Conservation (phyloP, 2,113 vertebrate genomes). For the Apus apus region DNA sequence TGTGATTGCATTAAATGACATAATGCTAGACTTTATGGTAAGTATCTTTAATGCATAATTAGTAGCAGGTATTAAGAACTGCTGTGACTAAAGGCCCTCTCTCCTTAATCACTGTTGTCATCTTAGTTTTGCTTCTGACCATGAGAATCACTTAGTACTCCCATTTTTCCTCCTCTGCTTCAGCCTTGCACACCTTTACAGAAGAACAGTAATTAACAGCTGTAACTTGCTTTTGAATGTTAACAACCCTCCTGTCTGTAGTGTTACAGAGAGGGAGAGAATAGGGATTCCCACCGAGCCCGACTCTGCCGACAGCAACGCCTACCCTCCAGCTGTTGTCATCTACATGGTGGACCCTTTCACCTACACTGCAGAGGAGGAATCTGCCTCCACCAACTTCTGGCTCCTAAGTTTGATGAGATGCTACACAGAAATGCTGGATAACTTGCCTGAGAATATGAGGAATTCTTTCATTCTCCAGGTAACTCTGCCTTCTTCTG, state of each 20-base stretch:
- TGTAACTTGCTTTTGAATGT: not conserved
- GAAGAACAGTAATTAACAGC: rapidly evolving
- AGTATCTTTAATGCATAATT: not conserved
- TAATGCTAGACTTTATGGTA: not conserved
- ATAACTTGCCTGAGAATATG: slow-evolving; percentile 88
- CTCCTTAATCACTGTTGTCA: not conserved
- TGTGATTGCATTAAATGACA: not conserved
- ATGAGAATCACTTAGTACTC: not conserved
- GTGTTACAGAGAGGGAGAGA: slow-evolving; percentile 86
- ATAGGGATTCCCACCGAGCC: slow-evolving; percentile 92
- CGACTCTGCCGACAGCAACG: slow-evolving; percentile 85
- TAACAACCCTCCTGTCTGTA: slow-evolving; percentile 35
- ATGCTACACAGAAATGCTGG: slow-evolving; percentile 95
- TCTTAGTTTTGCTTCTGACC: not conserved
- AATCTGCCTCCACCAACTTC: slow-evolving; percentile 85
- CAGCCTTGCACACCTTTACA: not conserved
- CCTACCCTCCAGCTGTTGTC: slow-evolving; percentile 90
- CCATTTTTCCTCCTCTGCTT: not conserved
- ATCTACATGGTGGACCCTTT: slow-evolving; percentile 97
- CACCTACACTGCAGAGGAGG: slow-evolving; percentile 85
- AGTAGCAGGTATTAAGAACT: not conserved
- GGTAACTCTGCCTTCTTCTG: slow-evolving; percentile 67
- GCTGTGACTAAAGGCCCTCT: not conserved
- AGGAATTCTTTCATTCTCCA: slow-evolving; percentile 92
- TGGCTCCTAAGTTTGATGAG: slow-evolving; percentile 94